Conservation (phyloP, 2,888 invertebrate genomes). For the Epirrita christyi region DNA sequence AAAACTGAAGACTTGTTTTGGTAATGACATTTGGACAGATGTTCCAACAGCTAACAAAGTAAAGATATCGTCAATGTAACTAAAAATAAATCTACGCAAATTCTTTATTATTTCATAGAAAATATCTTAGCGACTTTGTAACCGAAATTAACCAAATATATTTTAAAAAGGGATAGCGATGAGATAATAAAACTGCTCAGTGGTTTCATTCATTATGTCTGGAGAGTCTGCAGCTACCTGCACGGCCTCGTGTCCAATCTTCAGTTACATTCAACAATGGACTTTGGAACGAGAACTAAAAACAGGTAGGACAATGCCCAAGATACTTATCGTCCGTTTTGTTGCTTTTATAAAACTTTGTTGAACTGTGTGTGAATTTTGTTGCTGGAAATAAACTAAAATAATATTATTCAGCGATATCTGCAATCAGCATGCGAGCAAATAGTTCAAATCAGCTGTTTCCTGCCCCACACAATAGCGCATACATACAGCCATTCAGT, state of each 20-base stretch:
- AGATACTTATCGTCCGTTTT: conserved; percentile 40
- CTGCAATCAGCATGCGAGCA: neutral
- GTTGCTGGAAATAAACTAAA: neutral
- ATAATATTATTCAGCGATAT: neutral
- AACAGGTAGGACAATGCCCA: conserved; percentile 38
- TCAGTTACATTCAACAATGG: conserved; percentile 65
- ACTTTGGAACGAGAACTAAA: conserved; percentile 48
- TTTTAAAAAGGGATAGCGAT: neutral
- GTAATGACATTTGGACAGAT: conserved; percentile 6
- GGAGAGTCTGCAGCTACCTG: conserved; percentile 51
- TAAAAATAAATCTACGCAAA: neutral
- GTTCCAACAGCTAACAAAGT: neutral
- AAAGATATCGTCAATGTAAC: neutral
- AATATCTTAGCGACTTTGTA: neutral
- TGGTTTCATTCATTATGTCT: conserved; percentile 37
- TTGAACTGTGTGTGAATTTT: neutral
- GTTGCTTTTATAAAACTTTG: conserved; percentile 17
- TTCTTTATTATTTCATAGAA: neutral
- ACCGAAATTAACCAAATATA: neutral
- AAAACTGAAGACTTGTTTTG: neutral
- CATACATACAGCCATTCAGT: conserved; percentile 23
- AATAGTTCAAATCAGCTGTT: conserved; percentile 36
- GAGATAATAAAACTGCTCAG: conserved; percentile 12
- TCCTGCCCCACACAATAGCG: conserved; percentile 39
- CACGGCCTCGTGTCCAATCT: conserved; percentile 57